phyloP scores from a whole-genome alignment of 2,888 invertebrate species.

The Hanleya hanleyi region DNA sequence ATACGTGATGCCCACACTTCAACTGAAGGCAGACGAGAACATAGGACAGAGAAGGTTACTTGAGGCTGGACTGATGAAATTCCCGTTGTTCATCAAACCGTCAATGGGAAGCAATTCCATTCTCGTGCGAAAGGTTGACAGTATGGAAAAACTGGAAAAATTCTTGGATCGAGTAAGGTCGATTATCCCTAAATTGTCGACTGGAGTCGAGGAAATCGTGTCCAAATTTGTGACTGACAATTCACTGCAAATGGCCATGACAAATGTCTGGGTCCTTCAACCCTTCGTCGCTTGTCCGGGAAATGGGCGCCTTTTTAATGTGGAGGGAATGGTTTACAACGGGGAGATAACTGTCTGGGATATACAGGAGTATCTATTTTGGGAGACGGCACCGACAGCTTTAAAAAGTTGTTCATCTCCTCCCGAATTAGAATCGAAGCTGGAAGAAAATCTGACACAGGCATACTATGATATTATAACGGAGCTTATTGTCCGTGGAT shows the following conservation, averaged over 20 bases:
- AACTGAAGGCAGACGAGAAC: background rate
- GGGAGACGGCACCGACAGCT: background rate
- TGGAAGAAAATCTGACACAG: background rate
- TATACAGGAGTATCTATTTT: background rate
- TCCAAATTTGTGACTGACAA: background rate
- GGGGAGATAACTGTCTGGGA: background rate
- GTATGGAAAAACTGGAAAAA: background rate
- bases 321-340: background rate
- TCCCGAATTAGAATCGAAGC: background rate
- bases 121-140: background rate
- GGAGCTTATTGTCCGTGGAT: background rate
- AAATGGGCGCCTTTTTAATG: background rate
- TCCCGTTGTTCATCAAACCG: background rate
- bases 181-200: background rate
- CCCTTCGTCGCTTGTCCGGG: background rate
- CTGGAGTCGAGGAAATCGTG: background rate
- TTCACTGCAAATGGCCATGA: background rate
- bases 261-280: background rate
- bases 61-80: background rate
- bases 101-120: background rate
- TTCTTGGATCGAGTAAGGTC: background rate
- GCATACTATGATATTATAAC: background rate
- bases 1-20: background rate
- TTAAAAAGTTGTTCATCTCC: background rate
- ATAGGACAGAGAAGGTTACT: background rate